Percentiles rank a stretch among this genome's conserved stretches.
These are phyloP conservation scores for Nettapus auritus DNA, from an alignment of 2,113 vertebrate species.

Conservation along the genomic window DNA sequence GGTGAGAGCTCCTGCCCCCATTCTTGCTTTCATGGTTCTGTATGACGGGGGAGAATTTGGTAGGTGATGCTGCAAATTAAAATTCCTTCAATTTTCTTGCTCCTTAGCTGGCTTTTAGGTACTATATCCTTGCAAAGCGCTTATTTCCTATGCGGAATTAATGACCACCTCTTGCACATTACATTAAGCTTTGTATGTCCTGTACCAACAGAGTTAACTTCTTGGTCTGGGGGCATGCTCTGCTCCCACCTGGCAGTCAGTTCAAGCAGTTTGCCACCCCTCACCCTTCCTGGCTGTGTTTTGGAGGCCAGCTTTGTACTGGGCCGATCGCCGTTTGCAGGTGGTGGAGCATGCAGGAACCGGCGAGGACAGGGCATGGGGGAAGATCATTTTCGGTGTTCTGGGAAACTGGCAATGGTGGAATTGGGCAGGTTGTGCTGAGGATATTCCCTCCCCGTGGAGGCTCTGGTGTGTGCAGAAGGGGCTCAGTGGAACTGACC, in stretches of 20 bases:
- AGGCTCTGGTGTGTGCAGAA: not conserved
- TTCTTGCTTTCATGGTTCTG: not conserved
- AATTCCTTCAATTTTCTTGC: not conserved
- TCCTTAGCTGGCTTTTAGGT: not conserved
- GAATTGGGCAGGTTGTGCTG: not conserved
- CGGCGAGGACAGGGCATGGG: too few species aligned
- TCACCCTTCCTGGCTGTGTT: too few species aligned
- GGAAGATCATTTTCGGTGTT: too few species aligned
- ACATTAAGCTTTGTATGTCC: too few species aligned
- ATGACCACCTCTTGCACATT: not conserved
- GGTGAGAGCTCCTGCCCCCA: not conserved
- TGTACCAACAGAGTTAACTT: too few species aligned
- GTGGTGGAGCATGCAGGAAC: too few species aligned
- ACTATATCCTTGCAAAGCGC: not conserved
- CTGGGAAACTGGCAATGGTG: too few species aligned
- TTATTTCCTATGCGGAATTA: not conserved
- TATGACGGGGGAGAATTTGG: not conserved
- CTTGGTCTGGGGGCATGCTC: too few species aligned
- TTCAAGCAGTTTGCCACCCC: too few species aligned
- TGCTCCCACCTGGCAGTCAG: too few species aligned
- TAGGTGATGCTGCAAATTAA: not conserved
- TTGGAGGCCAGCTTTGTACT: too few species aligned
- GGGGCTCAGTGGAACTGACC: rapidly evolving
- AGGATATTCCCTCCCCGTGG: rapidly evolving
- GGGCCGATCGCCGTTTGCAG: too few species aligned